Evolutionary conservation across 1,140 invertebrate species (phyloP).

Genomic region (honey bee (Apis mellifera)): Amel_HAv3.1 CM009938.2:10715001-10715500

Average conservation of each 20-base stretch:
- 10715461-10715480: background rate
- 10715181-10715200: background rate
- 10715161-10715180: constrained; percentile 43
- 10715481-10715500: background rate
- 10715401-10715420: background rate
- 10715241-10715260: constrained; percentile 43
- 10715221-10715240: background rate
- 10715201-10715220: background rate
- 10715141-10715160: constrained; percentile 27
- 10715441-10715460: background rate
- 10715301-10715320: background rate
- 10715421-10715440: background rate
- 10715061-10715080: too few species aligned
- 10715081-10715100: too few species aligned
- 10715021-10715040: too few species aligned
- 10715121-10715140: background rate
- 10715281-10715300: constrained; percentile 29
- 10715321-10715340: too few species aligned
- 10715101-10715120: too few species aligned
- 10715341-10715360: background rate
- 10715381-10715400: background rate
- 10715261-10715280: constrained; percentile 7
- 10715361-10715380: background rate
- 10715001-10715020: too few species aligned
- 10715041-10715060: too few species aligned